phyloP scores from a whole-genome alignment of 2,888 invertebrate species.

The Bombylius major region DNA sequence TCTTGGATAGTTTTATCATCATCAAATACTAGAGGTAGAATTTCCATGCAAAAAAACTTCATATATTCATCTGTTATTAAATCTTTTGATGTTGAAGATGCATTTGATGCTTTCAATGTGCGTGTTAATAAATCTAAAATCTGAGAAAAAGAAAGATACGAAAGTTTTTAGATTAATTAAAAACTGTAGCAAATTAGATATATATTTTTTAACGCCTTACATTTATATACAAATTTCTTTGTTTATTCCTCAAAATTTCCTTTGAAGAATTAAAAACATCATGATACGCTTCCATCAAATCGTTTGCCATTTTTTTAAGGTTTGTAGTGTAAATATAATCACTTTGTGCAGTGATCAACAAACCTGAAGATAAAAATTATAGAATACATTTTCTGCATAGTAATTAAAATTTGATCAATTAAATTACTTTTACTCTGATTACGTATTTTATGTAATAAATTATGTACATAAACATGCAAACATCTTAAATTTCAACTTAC shows the following conservation, averaged over 20 bases:
- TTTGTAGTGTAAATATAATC: too few species aligned
- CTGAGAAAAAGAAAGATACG: conserved; percentile 22
- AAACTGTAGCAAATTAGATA: not conserved
- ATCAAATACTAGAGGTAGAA: conserved; percentile 39
- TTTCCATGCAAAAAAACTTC: conserved; percentile 38
- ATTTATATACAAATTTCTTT: conserved; percentile 31
- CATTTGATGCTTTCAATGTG: conserved; percentile 29
- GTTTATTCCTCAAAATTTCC: conserved; percentile 30
- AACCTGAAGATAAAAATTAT: too few species aligned
- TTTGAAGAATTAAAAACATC: conserved; percentile 31
- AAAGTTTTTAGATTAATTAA: not conserved
- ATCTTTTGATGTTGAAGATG: conserved; percentile 19
- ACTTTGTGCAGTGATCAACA: too few species aligned
- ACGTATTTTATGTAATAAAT: too few species aligned
- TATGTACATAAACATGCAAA: too few species aligned
- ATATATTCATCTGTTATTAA: conserved; percentile 34
- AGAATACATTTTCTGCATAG: too few species aligned
- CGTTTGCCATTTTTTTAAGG: not conserved
- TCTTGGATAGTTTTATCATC: conserved; percentile 27
- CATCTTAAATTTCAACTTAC: too few species aligned
- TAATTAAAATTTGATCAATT: too few species aligned
- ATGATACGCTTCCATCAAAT: conserved; percentile 22
- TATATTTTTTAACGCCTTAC: conserved; percentile 22
- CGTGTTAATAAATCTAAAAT: conserved; percentile 34
- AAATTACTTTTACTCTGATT: too few species aligned